Evolutionary conservation across 2,797 vertebrate genomes (phyloP), one percentile per base, ranked within the genome.

Genomic region (Gadopsis bispinosus): DNA sequence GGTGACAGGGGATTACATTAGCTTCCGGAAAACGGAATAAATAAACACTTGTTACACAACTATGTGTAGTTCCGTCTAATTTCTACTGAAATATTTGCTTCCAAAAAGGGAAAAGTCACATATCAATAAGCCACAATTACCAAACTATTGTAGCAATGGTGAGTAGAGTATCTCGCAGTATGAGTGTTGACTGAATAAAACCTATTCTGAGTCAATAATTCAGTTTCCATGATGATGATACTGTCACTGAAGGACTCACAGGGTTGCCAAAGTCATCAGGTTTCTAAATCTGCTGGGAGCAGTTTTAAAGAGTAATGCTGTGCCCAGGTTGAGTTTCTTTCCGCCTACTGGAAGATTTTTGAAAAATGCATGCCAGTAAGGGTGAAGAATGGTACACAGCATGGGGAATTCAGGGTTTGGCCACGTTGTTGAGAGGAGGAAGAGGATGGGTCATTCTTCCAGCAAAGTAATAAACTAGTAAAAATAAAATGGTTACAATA

Each of bases 251-350:
- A 69, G 69, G 58, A 68, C 77, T 71, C 39, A 0, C 37, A 39
- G 41, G 17, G 58, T 60, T 67, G 67, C 72, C 79, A 73, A 72
- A 83, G 77, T 84, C 69, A 79, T 88, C 80, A 70, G n/a, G 71
- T 88, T 77, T 80, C 75, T 67, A 20, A 58, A 70, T 72, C 74
- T 13, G 64, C 51, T 16, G 72, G 73, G 76, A 80, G 75, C 62
- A 4, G 37, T 83, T 78, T 79, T 43, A 75, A 70, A 81, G 77
- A 91, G 81, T 73, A 68, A 86, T 85, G 76, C 33, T 47, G 65
- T 29, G 22, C 45, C 26, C 53, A 11, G 65, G 29, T 88, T 6
- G 14, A 73, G 72, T 90, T 75, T 26, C 62, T 59, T 29, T 47
- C 63, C 47, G 2, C 29, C 61, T 35, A 8, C 60, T 68, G 47